phyloP scores from a whole-genome alignment of 2,797 vertebrate genomes.

The Sarcoramphus papa region DNA sequence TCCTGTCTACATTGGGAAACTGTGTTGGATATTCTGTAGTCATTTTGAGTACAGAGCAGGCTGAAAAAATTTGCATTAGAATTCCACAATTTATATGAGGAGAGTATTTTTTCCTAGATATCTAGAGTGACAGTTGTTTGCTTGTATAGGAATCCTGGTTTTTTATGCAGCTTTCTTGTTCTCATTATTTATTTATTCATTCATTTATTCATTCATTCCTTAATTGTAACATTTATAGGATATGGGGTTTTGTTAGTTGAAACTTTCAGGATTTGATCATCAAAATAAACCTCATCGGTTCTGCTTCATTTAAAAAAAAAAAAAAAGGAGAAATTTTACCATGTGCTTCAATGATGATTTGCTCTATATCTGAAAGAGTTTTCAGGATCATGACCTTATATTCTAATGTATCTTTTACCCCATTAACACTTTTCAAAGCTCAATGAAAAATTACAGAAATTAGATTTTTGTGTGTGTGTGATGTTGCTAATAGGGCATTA shows the following conservation, averaged over 20 bases:
- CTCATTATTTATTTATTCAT: neutral
- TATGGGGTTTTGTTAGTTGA: neutral
- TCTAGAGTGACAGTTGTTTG: neutral
- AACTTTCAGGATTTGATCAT: neutral
- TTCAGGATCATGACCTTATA: neutral
- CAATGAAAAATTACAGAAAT: neutral
- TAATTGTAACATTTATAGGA: neutral
- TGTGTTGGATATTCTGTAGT: neutral
- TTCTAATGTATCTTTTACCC: neutral
- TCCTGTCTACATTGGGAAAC: neutral
- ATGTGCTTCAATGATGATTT: neutral
- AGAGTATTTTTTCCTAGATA: neutral
- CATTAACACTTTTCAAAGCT: neutral
- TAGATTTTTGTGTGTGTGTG: neutral
- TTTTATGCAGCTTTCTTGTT: neutral
- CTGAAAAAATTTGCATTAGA: neutral
- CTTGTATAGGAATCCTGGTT: rapidly evolving
- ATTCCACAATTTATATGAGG: neutral
- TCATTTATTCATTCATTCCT: neutral
- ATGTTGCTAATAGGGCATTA: neutral
- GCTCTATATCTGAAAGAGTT: neutral
- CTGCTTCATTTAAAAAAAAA: neutral
- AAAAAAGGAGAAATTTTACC: neutral
- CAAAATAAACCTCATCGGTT: neutral
- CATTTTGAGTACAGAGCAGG: neutral